A percentile compares a stretch with the other conserved stretches of the same genome.
Conservation (phyloP, 1,140 invertebrate genomes). For the Drosophila mayri region DNA sequence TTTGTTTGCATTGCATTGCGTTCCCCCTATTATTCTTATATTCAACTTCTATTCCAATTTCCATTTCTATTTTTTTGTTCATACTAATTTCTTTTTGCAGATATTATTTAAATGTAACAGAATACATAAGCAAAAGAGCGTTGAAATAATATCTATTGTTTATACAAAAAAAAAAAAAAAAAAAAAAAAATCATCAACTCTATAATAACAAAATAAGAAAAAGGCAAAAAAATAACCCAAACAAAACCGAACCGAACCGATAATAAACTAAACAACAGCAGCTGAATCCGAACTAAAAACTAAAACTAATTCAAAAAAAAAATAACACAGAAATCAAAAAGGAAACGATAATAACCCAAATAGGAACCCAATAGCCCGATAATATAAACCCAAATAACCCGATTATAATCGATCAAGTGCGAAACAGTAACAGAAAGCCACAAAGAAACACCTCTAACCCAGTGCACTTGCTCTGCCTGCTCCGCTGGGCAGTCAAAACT, state of each 20-base stretch:
- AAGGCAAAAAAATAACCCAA: constrained; percentile 32
- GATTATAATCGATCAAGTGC: constrained; percentile 14
- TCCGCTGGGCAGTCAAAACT: constrained; percentile 60
- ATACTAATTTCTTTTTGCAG: constrained; percentile 82
- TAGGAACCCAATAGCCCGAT: constrained; percentile 16
- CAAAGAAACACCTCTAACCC: constrained; percentile 62
- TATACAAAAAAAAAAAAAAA: constrained; percentile 11
- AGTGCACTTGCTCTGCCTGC: constrained; percentile 57
- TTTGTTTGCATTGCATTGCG: constrained; percentile 38
- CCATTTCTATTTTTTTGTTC: constrained; percentile 65
- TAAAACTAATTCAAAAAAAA: constrained; percentile 5
- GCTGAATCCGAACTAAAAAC: constrained; percentile 23
- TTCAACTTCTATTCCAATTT: constrained; percentile 24
- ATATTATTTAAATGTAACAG: constrained; percentile 83
- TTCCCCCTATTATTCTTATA: constrained; percentile 23
- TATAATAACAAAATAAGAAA: constrained; percentile 33
- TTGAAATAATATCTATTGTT: constrained; percentile 54
- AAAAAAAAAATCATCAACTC: constrained; percentile 1
- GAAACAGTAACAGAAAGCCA: constrained; percentile 41
- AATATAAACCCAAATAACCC: constrained; percentile 1
- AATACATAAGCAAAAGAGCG: constrained; percentile 55
- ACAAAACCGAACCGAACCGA: constrained; percentile 2
- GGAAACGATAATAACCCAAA: constrained; percentile 16
- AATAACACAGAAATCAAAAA: constrained; percentile 13
- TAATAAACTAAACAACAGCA: constrained; percentile 23